phyloP scores from a whole-genome alignment of 2,888 invertebrate species.

The Archips crataeganus region DNA sequence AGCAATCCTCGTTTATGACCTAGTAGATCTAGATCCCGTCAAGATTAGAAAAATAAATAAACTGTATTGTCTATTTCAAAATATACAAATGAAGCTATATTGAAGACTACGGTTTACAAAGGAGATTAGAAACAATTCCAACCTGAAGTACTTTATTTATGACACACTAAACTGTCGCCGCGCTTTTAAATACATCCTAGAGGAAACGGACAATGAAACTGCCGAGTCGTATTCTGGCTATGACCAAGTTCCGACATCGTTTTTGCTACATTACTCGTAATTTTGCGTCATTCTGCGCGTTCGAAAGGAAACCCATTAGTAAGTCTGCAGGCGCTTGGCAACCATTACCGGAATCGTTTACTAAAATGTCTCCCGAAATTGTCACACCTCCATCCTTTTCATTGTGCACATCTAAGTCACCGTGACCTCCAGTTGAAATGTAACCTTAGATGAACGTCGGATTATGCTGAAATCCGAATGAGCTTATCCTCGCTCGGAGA shows the following conservation, averaged over 20 bases:
- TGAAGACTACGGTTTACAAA: neutral
- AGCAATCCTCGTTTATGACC: neutral
- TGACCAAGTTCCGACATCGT: constrained; percentile 20
- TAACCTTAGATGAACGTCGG: constrained; percentile 28
- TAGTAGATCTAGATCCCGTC: neutral
- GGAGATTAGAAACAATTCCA: neutral
- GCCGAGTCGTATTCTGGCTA: neutral
- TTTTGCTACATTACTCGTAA: constrained; percentile 10
- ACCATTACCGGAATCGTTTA: constrained; percentile 26
- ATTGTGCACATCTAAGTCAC: constrained; percentile 4
- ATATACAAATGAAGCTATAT: neutral
- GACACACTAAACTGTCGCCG: neutral
- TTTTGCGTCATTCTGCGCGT: constrained; percentile 16
- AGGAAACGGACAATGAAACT: constrained; percentile 15
- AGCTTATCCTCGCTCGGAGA: constrained; percentile 21
- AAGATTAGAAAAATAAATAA: neutral
- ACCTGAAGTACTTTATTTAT: neutral
- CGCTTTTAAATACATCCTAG: neutral
- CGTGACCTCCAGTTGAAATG: constrained; percentile 27
- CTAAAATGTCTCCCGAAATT: constrained; percentile 16
- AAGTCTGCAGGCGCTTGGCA: constrained; percentile 18
- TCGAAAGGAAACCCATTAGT: constrained; percentile 23
- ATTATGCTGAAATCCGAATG: constrained; percentile 27
- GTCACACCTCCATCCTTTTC: constrained; percentile 17
- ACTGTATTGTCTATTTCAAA: neutral